Conservation (phyloP, 1,140 invertebrate genomes). For the Drusus annulatus region DNA sequence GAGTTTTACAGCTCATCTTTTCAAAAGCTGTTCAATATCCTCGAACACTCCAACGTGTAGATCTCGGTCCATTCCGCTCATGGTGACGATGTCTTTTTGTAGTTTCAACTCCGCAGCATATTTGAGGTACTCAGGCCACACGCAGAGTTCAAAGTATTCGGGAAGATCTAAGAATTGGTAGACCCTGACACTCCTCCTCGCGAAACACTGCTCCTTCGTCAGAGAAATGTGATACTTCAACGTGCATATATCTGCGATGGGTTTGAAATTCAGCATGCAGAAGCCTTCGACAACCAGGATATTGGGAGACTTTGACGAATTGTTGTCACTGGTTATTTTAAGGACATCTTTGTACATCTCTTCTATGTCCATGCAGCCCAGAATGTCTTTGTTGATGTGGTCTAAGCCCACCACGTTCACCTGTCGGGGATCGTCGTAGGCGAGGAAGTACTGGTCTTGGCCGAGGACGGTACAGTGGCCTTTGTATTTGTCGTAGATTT, state of each 20-base stretch:
- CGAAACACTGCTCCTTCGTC: conserved; percentile 76
- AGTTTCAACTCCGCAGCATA: conserved; percentile 31
- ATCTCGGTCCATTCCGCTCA: background rate
- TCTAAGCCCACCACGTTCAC: conserved; percentile 76
- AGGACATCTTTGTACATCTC: conserved; percentile 76
- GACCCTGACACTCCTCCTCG: conserved; percentile 73
- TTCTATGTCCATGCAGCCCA: conserved; percentile 83
- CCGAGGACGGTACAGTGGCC: conserved; percentile 73
- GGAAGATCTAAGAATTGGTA: conserved; percentile 86
- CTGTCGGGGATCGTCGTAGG: conserved; percentile 78
- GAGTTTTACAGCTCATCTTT: background rate
- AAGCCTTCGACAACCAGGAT: conserved; percentile 63
- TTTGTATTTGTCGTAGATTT: conserved; percentile 68
- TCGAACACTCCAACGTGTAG: background rate
- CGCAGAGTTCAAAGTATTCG: conserved; percentile 84
- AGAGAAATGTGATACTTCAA: conserved; percentile 82
- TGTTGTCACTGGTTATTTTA: conserved; percentile 1
- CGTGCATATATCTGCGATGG: conserved; percentile 78
- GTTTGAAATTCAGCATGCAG: conserved; percentile 61
- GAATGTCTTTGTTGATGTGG: conserved; percentile 85
- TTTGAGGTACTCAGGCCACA: conserved; percentile 81
- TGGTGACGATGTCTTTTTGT: background rate
- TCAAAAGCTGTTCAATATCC: background rate
- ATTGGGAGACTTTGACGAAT: conserved; percentile 75
- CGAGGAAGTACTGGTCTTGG: conserved; percentile 86